A percentile compares a stretch with the other conserved stretches of the same genome.
These are phyloP conservation scores for Paedocypris micromegethes DNA, from an alignment of 2,797 vertebrate species.

Conservation along the genomic window DNA sequence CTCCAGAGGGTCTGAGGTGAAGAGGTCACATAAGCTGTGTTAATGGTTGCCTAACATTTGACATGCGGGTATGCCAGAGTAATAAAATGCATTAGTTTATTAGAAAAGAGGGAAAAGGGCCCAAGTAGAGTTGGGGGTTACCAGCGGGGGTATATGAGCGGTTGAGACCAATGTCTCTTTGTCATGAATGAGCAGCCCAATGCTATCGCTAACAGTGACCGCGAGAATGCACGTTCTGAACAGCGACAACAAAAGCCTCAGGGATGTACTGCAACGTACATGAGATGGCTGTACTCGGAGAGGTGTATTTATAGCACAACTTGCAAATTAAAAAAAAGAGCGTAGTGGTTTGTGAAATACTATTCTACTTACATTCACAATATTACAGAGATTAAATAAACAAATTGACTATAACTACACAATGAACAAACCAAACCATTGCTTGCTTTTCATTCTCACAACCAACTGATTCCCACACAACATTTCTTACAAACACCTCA, in stretches of 20 bases:
- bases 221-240: constrained; percentile 35
- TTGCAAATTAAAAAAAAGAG: constrained; percentile 47
- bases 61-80: constrained; percentile 52
- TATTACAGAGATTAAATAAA: constrained; percentile 1
- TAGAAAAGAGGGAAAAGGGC: constrained; percentile 13
- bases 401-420: no score
- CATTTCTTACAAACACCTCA: constrained; percentile 49
- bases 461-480: constrained; percentile 13
- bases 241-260: constrained; percentile 39
- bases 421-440: no score
- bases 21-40: constrained; percentile 59
- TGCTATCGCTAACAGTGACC: constrained; percentile 26
- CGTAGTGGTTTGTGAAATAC: no score
- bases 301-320: constrained; percentile 40
- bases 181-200: constrained; percentile 41
- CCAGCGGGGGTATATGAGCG: neutral
- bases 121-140: neutral
- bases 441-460: neutral
- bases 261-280: constrained; percentile 40
- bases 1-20: constrained; percentile 50
- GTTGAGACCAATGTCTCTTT: constrained; percentile 31
- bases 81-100: constrained; percentile 31
- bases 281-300: constrained; percentile 34
- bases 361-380: neutral
- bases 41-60: constrained; percentile 69